Evolutionary conservation across 2,888 invertebrate genomes (phyloP).

Genomic region (Lapara coniferarum): DNA sequence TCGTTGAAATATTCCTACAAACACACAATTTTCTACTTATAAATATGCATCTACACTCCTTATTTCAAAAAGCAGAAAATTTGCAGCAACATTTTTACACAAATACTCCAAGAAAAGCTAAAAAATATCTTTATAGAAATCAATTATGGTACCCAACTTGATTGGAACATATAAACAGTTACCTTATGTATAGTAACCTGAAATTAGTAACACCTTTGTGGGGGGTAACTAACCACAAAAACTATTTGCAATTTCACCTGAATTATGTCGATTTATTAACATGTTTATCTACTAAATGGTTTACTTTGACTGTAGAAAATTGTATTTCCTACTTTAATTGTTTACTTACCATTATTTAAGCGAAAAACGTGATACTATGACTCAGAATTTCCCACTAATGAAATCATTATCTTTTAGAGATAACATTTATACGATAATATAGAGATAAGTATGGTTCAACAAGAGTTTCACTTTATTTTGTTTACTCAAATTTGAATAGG

Average conservation of each 20-base stretch:
- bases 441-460: neutral
- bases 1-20: no score
- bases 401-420: neutral
- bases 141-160: no score
- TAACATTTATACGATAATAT: neutral
- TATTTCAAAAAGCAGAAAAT: no score
- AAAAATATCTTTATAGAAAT: no score
- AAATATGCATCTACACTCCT: no score
- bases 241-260: neutral
- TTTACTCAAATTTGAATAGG: neutral
- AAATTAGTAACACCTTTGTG: neutral
- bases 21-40: no score
- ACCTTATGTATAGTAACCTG: no score
- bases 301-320: neutral
- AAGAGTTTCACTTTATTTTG: neutral
- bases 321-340: neutral
- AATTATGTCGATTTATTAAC: no score
- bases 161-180: no score
- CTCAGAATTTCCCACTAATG: neutral
- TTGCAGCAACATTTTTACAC: no score
- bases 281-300: no score
- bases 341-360: conserved; percentile 1
- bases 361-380: neutral
- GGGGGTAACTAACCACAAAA: neutral
- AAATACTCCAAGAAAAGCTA: no score